Percentiles rank a stretch among this genome's conserved stretches.
Evolutionary conservation across 37 sponge, comb jelly and placozoan species (phyloP).

Genomic region (Halichondria panicea): DNA sequence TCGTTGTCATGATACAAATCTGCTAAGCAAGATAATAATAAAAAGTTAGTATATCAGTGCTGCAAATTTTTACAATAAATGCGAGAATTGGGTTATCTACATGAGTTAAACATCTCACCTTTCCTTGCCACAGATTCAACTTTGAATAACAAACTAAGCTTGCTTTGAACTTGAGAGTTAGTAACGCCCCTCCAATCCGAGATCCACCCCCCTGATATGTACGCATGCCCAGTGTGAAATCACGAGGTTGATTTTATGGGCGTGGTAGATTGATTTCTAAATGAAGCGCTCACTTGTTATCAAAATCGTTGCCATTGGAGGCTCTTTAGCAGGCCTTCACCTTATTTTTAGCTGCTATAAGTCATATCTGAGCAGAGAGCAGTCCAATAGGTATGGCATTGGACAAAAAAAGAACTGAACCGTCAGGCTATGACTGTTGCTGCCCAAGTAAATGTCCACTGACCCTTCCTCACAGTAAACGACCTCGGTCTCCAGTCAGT

Average conservation of each 20-base stretch:
- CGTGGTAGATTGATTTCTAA: background rate
- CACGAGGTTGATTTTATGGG: background rate
- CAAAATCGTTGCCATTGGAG: background rate
- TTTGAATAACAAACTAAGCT: no score
- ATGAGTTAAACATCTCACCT: no score
- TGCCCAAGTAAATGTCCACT: background rate
- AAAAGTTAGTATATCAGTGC: no score
- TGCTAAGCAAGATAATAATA: no score
- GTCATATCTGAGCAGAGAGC: background rate
- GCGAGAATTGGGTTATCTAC: no score
- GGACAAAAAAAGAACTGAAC: background rate
- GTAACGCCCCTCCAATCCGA: background rate
- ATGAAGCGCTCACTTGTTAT: background rate
- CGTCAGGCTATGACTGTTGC: background rate
- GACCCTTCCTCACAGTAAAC: conserved; percentile 1
- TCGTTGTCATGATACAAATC: no score
- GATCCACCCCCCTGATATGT: background rate
- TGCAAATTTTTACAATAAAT: no score
- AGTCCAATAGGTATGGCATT: background rate
- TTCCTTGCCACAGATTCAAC: no score
- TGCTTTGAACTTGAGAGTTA: background rate
- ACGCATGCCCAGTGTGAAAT: background rate
- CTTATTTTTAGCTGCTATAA: conserved; percentile 5
- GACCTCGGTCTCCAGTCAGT: background rate
- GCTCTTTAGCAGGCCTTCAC: background rate